A percentile compares a stretch with the other conserved stretches of the same genome.
Conservation (phyloP, 2,888 invertebrate species). For the Drosophila lacicola region DNA sequence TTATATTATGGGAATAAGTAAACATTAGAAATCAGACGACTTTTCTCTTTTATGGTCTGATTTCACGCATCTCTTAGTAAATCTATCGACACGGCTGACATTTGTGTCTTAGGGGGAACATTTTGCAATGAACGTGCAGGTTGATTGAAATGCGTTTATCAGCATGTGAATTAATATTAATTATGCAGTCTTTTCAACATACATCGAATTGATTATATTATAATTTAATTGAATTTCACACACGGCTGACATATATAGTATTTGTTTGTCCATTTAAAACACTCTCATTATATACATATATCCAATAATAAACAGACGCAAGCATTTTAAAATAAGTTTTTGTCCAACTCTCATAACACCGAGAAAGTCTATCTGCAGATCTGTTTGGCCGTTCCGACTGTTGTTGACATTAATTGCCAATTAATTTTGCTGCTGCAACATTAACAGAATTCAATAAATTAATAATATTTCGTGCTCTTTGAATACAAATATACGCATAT, state of each 20-base stretch:
- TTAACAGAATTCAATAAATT: conserved; percentile 51
- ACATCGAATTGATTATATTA: conserved; percentile 46
- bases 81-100: neutral
- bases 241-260: conserved; percentile 7
- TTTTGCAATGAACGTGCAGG: neutral
- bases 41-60: neutral
- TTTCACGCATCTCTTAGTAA: neutral
- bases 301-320: conserved; percentile 38
- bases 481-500: conserved; percentile 4
- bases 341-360: conserved; percentile 28
- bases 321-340: conserved; percentile 22
- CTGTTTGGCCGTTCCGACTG: conserved; percentile 25
- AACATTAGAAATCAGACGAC: conserved; percentile 1
- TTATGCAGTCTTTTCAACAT: conserved; percentile 35
- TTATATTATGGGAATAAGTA: neutral
- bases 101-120: neutral
- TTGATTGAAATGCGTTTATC: conserved; percentile 22
- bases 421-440: conserved; percentile 60
- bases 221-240: conserved; percentile 48
- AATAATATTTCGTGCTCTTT: conserved; percentile 24
- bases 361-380: conserved; percentile 4
- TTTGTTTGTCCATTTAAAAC: conserved; percentile 14
- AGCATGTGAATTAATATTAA: conserved; percentile 36
- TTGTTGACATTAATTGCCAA: conserved; percentile 65
- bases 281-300: conserved; percentile 13